Evolutionary conservation across 2,888 invertebrate species (phyloP).

Genomic region (Agonopterix subpropinquella): DNA sequence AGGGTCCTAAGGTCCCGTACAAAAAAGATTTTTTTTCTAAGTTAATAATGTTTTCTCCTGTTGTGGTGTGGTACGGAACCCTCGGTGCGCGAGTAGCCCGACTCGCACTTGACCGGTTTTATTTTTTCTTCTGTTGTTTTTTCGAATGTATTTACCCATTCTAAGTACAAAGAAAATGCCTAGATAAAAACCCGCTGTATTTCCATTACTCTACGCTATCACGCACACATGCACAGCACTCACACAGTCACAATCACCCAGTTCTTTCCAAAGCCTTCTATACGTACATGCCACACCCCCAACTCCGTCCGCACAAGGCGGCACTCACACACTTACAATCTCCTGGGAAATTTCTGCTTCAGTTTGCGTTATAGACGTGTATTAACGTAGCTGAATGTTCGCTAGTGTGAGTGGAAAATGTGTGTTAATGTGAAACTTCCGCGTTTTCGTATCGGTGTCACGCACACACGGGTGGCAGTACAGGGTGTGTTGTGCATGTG

Average conservation of each 20-base stretch:
- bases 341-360: conserved; percentile 28
- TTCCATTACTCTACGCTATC: conserved; percentile 20
- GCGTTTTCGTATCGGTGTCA: conserved; percentile 61
- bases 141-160: no score
- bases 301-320: conserved; percentile 44
- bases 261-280: neutral
- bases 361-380: conserved; percentile 36
- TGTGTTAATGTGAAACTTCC: conserved; percentile 69
- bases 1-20: no score
- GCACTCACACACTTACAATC: conserved; percentile 43
- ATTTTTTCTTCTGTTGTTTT: no score
- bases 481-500: conserved; percentile 24
- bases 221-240: conserved; percentile 9
- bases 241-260: conserved; percentile 5
- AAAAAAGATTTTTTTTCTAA: no score
- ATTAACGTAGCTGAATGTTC: conserved; percentile 12
- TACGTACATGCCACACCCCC: conserved; percentile 56
- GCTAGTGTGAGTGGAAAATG: conserved; percentile 54
- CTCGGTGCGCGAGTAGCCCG: no score
- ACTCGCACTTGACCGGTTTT: no score
- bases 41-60: no score
- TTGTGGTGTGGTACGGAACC: no score
- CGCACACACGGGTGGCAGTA: conserved; percentile 31
- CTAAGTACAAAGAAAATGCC: no score
- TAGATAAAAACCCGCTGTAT: conserved; percentile 19